Base-by-base conservation (phyloP, 1,140 invertebrate genomes). In the Bombus superbus region DNA sequence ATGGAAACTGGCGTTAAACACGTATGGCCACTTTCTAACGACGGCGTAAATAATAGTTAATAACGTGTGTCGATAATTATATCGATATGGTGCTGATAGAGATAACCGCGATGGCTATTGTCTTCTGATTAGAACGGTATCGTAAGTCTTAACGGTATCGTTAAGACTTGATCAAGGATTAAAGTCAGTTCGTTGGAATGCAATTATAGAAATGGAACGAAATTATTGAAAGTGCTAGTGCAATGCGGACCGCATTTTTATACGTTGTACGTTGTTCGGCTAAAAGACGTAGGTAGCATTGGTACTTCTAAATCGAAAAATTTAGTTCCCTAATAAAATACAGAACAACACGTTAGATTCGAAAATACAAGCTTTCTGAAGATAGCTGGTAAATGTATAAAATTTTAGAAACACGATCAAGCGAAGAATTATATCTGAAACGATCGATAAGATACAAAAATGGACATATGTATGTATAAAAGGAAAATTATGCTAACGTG, bases 21-120 rank as follows among this genome's bases (percentile, higher is more conserved):
- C 64, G 53, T 25, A 64, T 83, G 66, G n/a, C 28, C 68, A 47
- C 79, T 82, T 66, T 71, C 59, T 53, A 88, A 85, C 59, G 77
- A 59, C 22, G 69, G 32, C 68, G 77, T 28, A 62, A 66, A 81
- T 85, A 86, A 89, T 84, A 78, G 88, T 81, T 81, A 59, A 47
- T 82, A 28, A 53, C 25, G 4, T 28, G 9, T 38, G 22, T 13
- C 53, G 53, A 81, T 74, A 81, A 81, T 74, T 74, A 44, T 28
- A 32, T 64, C n/a, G 11, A 64, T 64, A 32, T 15, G 62, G 62
- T 5, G 59, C 13, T 22, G 47, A 53, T 53, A 53, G 18, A 53
- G 22, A 53, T 53, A 53, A 22, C 47, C 22, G 8, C 22, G 47
- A 53, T 8, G 47, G 18, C 47, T 53, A 53, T 53, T 53, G 47